Percentiles rank a stretch among this genome's conserved stretches.
phyloP scores from a whole-genome alignment of 2,113 vertebrate species.

The Chloroceryle aenea region DNA sequence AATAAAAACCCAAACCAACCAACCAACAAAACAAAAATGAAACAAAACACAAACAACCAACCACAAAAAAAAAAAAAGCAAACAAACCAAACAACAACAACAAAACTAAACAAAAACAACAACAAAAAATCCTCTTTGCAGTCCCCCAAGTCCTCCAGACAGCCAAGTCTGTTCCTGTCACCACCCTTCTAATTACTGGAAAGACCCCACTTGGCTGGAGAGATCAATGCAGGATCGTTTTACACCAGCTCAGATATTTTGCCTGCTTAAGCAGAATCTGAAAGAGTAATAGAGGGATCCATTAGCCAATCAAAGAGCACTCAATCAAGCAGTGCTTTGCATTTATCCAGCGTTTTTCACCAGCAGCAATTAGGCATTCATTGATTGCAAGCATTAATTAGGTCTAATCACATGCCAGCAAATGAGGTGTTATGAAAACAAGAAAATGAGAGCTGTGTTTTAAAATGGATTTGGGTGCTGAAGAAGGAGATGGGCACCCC shows the following conservation, averaged over 20 bases:
- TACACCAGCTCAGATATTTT: conserved; percentile 44
- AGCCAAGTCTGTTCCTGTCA: conserved; percentile 36
- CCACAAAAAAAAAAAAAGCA: no score
- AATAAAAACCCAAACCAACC: no score
- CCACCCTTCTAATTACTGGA: conserved; percentile 61
- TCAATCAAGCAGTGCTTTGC: conserved; percentile 5
- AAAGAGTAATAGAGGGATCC: background rate
- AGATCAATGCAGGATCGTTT: conserved; percentile 58
- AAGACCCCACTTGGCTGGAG: conserved; percentile 46
- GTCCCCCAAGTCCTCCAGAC: background rate
- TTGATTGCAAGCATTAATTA: conserved; percentile 57
- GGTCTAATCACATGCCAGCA: conserved; percentile 21
- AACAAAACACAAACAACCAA: background rate
- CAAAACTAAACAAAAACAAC: background rate
- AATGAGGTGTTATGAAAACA: conserved; percentile 14
- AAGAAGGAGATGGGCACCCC: background rate
- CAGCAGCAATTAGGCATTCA: conserved; percentile 4
- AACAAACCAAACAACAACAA: background rate
- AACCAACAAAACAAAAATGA: no score
- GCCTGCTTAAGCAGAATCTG: conserved; percentile 45
- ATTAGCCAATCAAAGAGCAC: background rate
- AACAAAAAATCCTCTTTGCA: background rate
- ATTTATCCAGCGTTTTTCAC: conserved; percentile 13
- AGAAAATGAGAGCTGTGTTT: background rate
- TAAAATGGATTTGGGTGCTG: background rate